These are phyloP conservation scores for Semnopithecus entellus DNA, from an alignment of 2,113 vertebrate species.

Conservation along the genomic window DNA sequence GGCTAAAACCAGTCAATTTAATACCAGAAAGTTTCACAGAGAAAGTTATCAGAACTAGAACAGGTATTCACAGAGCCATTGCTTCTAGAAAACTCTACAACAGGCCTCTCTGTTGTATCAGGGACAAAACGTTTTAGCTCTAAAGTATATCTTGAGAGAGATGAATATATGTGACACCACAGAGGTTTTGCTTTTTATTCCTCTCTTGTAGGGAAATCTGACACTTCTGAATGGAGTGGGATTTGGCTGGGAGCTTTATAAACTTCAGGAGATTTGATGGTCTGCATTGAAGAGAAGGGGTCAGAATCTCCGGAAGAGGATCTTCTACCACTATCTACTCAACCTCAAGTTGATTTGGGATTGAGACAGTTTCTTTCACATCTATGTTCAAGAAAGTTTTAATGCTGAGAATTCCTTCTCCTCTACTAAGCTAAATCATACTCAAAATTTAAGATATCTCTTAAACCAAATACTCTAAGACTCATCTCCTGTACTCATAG, in stretches of 20 bases:
- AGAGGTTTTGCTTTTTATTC: background rate
- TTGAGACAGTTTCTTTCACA: background rate
- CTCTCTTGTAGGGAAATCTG: background rate
- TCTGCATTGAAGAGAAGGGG: background rate
- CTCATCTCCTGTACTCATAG: background rate
- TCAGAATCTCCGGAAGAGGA: background rate
- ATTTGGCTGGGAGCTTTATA: background rate
- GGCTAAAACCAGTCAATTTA: slow-evolving; percentile 14
- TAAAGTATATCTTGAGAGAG: background rate
- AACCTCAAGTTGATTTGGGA: background rate
- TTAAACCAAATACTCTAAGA: background rate
- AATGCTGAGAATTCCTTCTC: background rate
- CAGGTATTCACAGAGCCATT: background rate
- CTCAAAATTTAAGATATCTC: background rate
- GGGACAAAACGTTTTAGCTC: background rate
- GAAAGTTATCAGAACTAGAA: background rate
- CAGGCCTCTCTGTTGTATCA: background rate
- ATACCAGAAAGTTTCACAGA: background rate
- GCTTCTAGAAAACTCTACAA: background rate
- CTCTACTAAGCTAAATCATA: background rate
- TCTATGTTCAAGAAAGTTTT: background rate
- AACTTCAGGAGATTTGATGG: background rate
- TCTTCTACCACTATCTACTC: background rate
- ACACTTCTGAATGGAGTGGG: background rate
- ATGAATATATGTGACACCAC: background rate